phyloP scores from a whole-genome alignment of 1,140 invertebrate genomes.

The Latrodectus geometricus region DNA sequence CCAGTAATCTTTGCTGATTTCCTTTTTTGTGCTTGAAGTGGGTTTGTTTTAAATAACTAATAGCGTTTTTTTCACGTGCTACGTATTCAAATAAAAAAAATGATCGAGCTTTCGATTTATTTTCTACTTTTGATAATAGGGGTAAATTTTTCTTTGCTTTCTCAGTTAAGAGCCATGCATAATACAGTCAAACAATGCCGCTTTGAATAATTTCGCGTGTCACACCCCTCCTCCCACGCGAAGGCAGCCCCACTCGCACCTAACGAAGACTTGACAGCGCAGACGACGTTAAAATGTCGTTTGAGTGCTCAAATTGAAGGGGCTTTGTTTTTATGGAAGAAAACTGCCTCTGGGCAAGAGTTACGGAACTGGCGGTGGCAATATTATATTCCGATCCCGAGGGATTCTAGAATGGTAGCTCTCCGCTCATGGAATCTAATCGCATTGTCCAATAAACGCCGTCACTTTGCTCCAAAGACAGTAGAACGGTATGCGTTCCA shows the following conservation, averaged over 20 bases:
- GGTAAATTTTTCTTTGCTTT: too few species aligned
- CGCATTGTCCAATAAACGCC: slow-evolving; percentile 50
- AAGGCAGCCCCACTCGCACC: too few species aligned
- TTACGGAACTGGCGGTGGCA: slow-evolving; percentile 32
- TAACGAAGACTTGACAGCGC: slow-evolving; percentile 13
- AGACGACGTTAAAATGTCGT: slow-evolving; percentile 55
- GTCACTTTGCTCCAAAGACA: slow-evolving; percentile 33
- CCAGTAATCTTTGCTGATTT: too few species aligned
- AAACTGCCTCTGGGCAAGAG: slow-evolving; percentile 4
- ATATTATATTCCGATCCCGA: slow-evolving; percentile 15
- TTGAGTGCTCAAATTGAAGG: slow-evolving; percentile 55
- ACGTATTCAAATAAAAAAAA: too few species aligned
- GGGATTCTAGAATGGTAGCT: slow-evolving; percentile 9
- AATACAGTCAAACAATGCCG: neutral
- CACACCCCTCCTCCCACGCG: neutral
- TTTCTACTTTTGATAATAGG: too few species aligned
- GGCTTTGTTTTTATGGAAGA: slow-evolving; percentile 40
- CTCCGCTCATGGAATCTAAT: slow-evolving; percentile 46
- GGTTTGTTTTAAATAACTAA: too few species aligned
- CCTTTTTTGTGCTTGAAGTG: too few species aligned
- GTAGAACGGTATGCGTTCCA: neutral
- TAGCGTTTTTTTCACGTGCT: too few species aligned
- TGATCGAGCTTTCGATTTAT: too few species aligned
- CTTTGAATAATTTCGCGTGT: slow-evolving; percentile 39
- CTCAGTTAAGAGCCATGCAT: neutral